A percentile compares a stretch with the other conserved stretches of the same genome.
These are phyloP conservation scores for Bubo bubo DNA, from an alignment of 2,113 vertebrate genomes.

Conservation along the genomic window DNA sequence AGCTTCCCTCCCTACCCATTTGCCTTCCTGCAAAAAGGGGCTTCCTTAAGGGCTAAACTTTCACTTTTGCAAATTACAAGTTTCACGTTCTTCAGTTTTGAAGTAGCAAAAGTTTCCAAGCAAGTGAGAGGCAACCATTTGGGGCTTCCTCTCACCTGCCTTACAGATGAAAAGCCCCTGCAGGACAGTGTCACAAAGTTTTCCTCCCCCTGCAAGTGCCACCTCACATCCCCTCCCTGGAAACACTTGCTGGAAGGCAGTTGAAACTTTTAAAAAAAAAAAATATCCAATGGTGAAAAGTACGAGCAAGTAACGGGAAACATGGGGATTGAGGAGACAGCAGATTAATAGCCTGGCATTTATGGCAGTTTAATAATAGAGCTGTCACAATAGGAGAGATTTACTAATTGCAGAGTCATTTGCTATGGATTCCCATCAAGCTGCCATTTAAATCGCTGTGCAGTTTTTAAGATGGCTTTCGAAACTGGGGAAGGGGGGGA, in stretches of 20 bases:
- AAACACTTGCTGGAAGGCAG: not conserved
- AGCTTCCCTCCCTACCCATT: not conserved
- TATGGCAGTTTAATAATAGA: conserved; percentile 76
- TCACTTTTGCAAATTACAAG: not conserved
- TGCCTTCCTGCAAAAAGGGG: not conserved
- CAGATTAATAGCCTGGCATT: conserved; percentile 70
- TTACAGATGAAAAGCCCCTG: not conserved
- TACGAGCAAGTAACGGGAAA: conserved; percentile 9
- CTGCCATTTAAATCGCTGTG: conserved; percentile 60
- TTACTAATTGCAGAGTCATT: conserved; percentile 73
- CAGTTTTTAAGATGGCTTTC: conserved; percentile 45
- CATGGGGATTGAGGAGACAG: conserved; percentile 58
- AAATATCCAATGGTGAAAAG: not conserved
- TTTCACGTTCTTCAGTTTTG: not conserved
- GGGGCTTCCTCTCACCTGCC: not conserved
- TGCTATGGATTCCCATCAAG: conserved; percentile 68
- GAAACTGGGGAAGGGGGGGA: not conserved
- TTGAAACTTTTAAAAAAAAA: not conserved
- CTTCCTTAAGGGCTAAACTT: not conserved
- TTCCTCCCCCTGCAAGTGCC: not conserved
- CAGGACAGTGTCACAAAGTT: not conserved
- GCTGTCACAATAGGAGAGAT: conserved; percentile 76
- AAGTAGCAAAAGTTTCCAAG: not conserved
- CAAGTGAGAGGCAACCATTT: not conserved
- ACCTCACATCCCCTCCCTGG: not conserved